Base-by-base conservation (phyloP, 2,888 invertebrate species). In the Myathropa florea region DNA sequence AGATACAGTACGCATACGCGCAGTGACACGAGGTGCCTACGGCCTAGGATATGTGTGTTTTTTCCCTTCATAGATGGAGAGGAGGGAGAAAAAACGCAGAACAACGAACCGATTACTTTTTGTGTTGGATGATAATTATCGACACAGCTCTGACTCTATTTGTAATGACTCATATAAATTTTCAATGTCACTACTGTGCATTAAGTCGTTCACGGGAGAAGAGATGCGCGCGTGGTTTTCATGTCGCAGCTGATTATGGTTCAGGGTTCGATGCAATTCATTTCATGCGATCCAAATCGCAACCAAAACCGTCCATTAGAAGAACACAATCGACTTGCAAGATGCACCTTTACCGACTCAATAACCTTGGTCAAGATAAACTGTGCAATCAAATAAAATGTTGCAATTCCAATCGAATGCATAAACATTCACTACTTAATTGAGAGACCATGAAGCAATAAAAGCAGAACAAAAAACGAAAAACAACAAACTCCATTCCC, bases 1-100 rank as follows among this genome's bases (percentile, higher is more conserved):
- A 78, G 65, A 86, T 78, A 71, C 78, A 73, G 73, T 83, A 85
- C 81, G 77, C 81, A 75, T 75, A 86, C 71, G 82, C 71, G 82
- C 71, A 78, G 65, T 75, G 78, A 83, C 83, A 82, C 61, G 67
- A 72, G 57, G 60, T 83, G 71, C 83, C 75, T 63, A 10, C 70
- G 75, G 83, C 75, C 61, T 82, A 59, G 64, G 53, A 46, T 60
- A 60, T 14, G 4, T 36, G 21, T 10, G 39, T 57, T 55, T 70
- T 63, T 60, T 21, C 26, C 10, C 36, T 61, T 33, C 23, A 59
- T 10, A 78, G 24, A 53, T 39, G 63, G 26, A n/a, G 36, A 65
- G 61, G 71, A 53, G 36, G 68, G 65, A 75, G 23, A 2, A 46
- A 18, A 46, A 46, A 46, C 33, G 33, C 33, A 46, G 18, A 6